Evolutionary conservation across 1,140 invertebrate species (phyloP).

Genomic region (Listronotus oregonensis): DNA sequence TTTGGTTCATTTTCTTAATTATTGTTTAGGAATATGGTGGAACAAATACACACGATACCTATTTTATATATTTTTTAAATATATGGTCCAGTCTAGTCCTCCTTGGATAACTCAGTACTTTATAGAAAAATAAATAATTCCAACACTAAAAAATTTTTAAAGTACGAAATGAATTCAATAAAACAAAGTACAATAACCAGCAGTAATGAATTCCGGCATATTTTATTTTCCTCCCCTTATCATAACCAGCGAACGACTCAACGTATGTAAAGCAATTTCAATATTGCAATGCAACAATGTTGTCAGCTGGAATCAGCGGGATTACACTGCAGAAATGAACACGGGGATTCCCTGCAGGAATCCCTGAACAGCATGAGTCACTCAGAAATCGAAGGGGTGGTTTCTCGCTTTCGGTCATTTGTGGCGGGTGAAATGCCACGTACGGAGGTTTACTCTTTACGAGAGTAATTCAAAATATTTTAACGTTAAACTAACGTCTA

Average conservation of each 20-base stretch:
- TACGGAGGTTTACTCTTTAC: not conserved
- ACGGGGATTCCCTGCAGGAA: conserved; percentile 21
- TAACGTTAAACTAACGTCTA: not conserved
- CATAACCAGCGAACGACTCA: not conserved
- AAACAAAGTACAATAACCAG: too few relatives aligned
- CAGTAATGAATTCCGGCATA: too few relatives aligned
- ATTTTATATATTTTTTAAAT: too few relatives aligned
- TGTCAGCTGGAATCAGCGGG: conserved; percentile 10
- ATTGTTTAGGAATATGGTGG: too few relatives aligned
- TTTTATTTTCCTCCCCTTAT: not conserved
- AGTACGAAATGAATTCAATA: too few relatives aligned
- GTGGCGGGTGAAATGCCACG: conserved; percentile 9
- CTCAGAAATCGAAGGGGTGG: conserved; percentile 32
- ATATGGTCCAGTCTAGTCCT: too few relatives aligned
- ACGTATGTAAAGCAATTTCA: conserved; percentile 22
- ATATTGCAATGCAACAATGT: conserved; percentile 21
- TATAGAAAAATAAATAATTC: too few relatives aligned
- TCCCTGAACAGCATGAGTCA: conserved; percentile 37
- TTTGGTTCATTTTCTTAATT: too few relatives aligned
- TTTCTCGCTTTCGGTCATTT: conserved; percentile 27
- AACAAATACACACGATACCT: too few relatives aligned
- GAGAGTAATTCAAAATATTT: not conserved
- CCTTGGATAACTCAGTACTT: too few relatives aligned
- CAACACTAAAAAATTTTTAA: too few relatives aligned
- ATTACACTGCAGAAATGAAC: conserved; percentile 14